phyloP scores from a whole-genome alignment of 2,113 vertebrate species.

The Bothrops jararaca region DNA sequence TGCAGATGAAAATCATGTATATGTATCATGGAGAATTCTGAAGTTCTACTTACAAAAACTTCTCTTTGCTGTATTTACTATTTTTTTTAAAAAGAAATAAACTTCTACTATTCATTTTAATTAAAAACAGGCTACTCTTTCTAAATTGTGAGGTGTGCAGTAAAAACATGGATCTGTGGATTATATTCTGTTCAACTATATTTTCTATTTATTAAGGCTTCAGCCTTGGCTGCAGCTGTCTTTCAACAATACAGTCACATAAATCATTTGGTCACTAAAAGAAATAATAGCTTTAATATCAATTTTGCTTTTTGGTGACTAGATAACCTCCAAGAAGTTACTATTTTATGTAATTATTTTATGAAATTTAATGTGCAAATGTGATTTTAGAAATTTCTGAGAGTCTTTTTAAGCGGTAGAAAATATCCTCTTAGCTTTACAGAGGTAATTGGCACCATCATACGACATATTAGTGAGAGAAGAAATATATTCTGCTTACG shows the following conservation, averaged over 20 bases:
- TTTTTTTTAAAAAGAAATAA: neutral
- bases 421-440: neutral
- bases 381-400: neutral
- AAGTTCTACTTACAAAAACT: neutral
- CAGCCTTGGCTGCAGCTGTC: neutral
- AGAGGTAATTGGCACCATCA: neutral
- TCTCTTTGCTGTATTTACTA: neutral
- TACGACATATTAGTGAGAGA: neutral
- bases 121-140: neutral
- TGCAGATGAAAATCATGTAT: neutral
- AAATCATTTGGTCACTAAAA: neutral
- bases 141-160: neutral
- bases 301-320: neutral
- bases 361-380: neutral
- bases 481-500: neutral
- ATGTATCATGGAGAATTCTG: neutral
- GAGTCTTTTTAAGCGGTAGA: neutral
- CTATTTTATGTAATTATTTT: neutral
- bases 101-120: neutral
- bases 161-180: neutral
- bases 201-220: neutral
- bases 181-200: neutral
- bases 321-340: neutral
- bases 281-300: neutral
- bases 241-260: neutral